These are phyloP conservation scores for Galeopsomyia nigrocyanea DNA, from an alignment of 2,888 invertebrate species.

Conservation along the genomic window DNA sequence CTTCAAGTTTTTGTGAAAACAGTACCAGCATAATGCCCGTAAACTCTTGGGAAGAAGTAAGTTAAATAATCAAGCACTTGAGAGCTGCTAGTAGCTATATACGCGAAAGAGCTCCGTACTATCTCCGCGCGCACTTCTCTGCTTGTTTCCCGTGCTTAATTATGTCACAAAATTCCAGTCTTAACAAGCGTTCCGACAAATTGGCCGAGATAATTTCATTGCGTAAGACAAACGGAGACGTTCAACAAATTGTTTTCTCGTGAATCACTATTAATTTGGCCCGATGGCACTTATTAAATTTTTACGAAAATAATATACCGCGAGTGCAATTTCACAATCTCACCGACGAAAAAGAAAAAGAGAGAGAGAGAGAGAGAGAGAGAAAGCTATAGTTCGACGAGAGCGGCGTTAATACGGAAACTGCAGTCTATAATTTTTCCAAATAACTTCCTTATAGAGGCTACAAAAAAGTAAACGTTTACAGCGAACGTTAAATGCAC, in stretches of 20 bases:
- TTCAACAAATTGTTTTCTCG: background rate
- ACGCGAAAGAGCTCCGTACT: no score
- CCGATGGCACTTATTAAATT: background rate
- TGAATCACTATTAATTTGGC: conserved; percentile 11
- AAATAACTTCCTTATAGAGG: conserved; percentile 39
- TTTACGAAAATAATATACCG: no score
- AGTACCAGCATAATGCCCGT: no score
- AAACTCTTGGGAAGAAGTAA: no score
- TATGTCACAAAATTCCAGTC: background rate
- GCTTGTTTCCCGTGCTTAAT: background rate
- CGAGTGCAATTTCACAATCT: no score
- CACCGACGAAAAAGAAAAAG: no score
- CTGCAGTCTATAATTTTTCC: conserved; percentile 10
- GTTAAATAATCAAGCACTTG: no score
- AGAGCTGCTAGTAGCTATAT: no score
- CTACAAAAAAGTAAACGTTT: conserved; percentile 20
- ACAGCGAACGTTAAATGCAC: conserved; percentile 15
- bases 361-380: no score
- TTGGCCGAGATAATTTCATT: background rate
- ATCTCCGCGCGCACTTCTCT: no score
- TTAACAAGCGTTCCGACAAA: background rate
- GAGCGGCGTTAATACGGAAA: background rate
- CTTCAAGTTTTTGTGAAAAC: no score
- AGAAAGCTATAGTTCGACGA: no score
- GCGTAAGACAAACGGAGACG: background rate